Base-by-base conservation (phyloP, 1,140 invertebrate species). In the Catajapyx aquilonaris region DNA sequence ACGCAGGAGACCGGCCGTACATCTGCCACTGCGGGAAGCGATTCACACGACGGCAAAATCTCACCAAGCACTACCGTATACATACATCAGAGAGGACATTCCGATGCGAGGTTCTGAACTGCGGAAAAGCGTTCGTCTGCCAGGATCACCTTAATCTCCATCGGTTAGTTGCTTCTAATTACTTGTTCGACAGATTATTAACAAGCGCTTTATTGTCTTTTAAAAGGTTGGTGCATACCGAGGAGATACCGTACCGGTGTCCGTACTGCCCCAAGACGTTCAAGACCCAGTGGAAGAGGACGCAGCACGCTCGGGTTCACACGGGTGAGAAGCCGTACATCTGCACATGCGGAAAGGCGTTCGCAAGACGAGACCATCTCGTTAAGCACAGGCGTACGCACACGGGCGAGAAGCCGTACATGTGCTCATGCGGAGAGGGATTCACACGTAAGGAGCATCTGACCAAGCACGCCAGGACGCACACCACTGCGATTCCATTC, bases 41-140 rank as follows among this genome's bases (percentile, higher is more conserved):
- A n/a, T n/a, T 76, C 48, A 71, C 67, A 17, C 54, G 73, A 39
- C 68, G 64, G 39, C 73, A 76, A 48, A 73, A 76, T 54, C 56
- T 76, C 2, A 74, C 72, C 1, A 55, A 73, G 17, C 73, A 76
- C 49, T 69, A 75, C 43, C 58, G 72, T 16, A 76, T 76, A 39
- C 72, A 76, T 51, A 76, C 73, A 0, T 73, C 73, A 22, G 69
- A 73, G 48, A 73, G 74, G 45, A 72, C 73, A 20, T 75, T 75
- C 53, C 59, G 73, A 46, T 76, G 72, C n/a, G n/a, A n/a, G n/a
- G n/a, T n/a, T n/a, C n/a, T n/a, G n/a, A n/a, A 76, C 17, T 76
- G 72, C 48, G 62, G 70, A 57, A 52, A 73, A n/a, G 65, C 3
- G 30, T 31, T 31, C 30, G 15, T 17, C 18, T 17, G 18, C 5